Conservation (phyloP, 2,113 vertebrate genomes). For the Puntigrus tetrazona region DNA sequence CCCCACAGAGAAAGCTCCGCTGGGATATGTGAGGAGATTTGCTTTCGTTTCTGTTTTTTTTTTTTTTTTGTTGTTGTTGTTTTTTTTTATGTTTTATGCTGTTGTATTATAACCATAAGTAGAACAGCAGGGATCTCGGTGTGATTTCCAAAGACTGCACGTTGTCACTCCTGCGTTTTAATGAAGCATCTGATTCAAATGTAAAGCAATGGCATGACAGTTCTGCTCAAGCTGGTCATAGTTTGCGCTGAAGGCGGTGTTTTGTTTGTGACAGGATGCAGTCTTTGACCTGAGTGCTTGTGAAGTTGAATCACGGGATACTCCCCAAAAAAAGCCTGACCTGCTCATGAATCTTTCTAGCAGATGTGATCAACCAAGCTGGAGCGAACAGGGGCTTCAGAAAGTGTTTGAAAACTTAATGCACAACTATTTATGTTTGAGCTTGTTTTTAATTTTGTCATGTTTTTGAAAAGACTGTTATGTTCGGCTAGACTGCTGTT, state of each 20-base stretch:
- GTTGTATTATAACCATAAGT: constrained; percentile 33
- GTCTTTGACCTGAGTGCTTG: constrained; percentile 36
- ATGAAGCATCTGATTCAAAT: background rate
- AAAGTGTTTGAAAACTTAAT: background rate
- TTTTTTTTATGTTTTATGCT: constrained; percentile 63
- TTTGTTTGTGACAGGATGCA: constrained; percentile 17
- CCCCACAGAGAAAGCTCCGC: constrained; percentile 96
- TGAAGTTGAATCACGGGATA: constrained; percentile 30
- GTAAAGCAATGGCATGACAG: background rate
- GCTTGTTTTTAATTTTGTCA: background rate
- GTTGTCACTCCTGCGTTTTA: background rate
- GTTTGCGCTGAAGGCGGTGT: background rate
- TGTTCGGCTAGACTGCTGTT: background rate
- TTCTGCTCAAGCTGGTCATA: background rate
- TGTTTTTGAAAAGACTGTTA: background rate
- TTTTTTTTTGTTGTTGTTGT: constrained; percentile 64
- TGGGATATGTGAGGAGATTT: constrained; percentile 98
- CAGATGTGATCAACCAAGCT: background rate
- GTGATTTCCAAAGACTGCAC: constrained; percentile 37
- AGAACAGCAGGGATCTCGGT: background rate
- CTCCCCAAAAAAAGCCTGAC: constrained; percentile 1
- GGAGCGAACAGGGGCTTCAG: background rate
- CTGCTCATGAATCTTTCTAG: constrained; percentile 2
- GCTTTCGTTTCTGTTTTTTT: constrained; percentile 65
- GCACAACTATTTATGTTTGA: background rate